Evolutionary conservation across 2,888 invertebrate species (phyloP), one percentile per base, ranked within the genome.

Genomic region (Coenonympha arcania): DNA sequence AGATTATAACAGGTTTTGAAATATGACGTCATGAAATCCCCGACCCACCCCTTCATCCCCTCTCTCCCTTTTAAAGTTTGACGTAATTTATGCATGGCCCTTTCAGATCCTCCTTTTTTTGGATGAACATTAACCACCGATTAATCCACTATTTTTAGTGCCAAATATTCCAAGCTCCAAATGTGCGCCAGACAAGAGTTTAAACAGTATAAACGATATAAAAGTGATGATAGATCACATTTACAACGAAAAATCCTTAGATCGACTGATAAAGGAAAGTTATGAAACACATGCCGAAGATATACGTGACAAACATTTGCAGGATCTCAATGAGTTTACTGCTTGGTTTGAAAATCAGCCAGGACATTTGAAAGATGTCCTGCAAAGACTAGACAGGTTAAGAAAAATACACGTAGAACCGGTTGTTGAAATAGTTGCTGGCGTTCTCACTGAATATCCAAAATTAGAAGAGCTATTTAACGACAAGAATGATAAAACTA

Each of bases 341-440:
- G 11, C 52, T 11, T 58, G 50, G 50, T 54, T 70, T 3, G 31
- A 56, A 15, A 52, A 64, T 18, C 63, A 63, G 2, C 70, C 74
- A 1, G 31, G 53, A 20, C 71, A 74, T 61, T 58, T 77, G n/a
- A 57, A 61, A 45, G 62, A 76, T 46, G 57, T 72, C 18, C 30
- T 78, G 16, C 42, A 65, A n/a, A 61, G 65, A 31, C 54, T 75
- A n/a, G 48, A 43, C 3, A n/a, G 24, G 4, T 49, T 48, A 0
- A 62, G 63, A 4, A 28, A 26, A 11, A 15, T 52, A 3, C 30
- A 44, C 13, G 53, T 73, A 31, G 58, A 63, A 37, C 64, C 63
- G 5, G 15, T 45, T 1, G 55, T 68, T 2, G 34, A 55, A n/a
- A 46, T 53, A 20, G 44, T 63, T 18, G 51, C 33, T 3, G 6